Evolutionary conservation across 2,888 invertebrate genomes (phyloP).

Genomic region (Pristionchus entomophagus): DNA sequence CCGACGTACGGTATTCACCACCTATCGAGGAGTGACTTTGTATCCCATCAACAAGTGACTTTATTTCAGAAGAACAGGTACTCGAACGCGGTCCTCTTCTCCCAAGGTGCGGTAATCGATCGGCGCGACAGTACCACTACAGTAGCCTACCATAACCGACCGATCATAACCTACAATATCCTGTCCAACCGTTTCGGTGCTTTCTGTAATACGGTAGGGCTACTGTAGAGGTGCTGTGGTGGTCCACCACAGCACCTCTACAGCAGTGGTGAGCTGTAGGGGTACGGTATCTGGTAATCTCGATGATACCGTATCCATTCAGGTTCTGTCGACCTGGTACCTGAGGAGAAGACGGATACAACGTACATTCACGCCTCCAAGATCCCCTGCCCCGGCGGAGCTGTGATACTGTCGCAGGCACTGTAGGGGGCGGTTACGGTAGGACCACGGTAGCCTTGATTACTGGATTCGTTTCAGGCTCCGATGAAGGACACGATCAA

Average conservation of each 20-base stretch:
- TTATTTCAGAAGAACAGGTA: slow-evolving; percentile 40
- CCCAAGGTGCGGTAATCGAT: slow-evolving; percentile 21
- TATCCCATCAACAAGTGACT: not conserved
- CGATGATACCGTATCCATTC: too few species aligned
- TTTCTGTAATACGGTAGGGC: too few species aligned
- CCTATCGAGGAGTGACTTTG: not conserved
- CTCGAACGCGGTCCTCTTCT: slow-evolving; percentile 39
- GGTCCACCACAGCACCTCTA: too few species aligned
- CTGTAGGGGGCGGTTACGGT: not conserved
- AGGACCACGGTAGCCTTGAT: not conserved
- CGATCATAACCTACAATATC: too few species aligned
- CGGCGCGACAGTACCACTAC: too few species aligned
- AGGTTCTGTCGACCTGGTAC: not conserved
- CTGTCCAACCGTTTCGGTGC: too few species aligned
- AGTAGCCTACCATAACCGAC: too few species aligned
- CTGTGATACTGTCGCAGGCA: slow-evolving; percentile 3
- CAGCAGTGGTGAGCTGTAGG: too few species aligned
- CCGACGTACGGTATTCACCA: not conserved
- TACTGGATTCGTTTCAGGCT: not conserved
- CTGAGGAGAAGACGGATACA: not conserved
- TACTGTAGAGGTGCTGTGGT: too few species aligned
- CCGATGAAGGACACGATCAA: slow-evolving; percentile 13
- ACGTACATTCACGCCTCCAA: slow-evolving; percentile 27
- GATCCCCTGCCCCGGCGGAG: slow-evolving; percentile 13
- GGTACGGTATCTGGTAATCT: too few species aligned